Base-by-base conservation (phyloP, 2,113 vertebrate genomes). In the Tonatia bakeri region DNA sequence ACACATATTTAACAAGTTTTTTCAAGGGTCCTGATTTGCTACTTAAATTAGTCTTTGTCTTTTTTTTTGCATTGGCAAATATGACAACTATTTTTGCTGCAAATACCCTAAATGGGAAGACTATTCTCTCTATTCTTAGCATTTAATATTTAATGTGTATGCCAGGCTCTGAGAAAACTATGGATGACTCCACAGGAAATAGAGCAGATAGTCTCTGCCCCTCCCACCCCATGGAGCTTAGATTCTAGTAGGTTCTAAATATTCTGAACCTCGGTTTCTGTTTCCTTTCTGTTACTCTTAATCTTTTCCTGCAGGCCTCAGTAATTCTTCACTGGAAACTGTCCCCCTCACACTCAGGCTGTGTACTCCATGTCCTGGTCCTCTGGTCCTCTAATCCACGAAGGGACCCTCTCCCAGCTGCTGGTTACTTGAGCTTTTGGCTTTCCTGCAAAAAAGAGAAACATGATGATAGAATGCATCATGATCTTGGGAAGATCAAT, bases 81-180 rank as follows among this genome's bases (percentile, higher is more conserved):
- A 54, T 92, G 31, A 38, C 33, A 89, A 38, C 40, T 65, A 52
- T 50, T 97, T 82, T 6, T 40, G 10, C 10, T 93, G 33, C 10
- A 77, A 86, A 77, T 76, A 65, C 47, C 33, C 38, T 90, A 33
- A 86, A 69, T 28, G 47, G 1, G 20, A 76, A 92, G 40, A 19
- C 28, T 38, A 70, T 88, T 59, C 28, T 38, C 4, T 52, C 70
- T 81, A 5, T 31, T 64, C 2, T 59, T 65, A 73, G 26, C 13
- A 33, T 72, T 36, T 26, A 79, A 4, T 16, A 16, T 47, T 54
- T 22, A 16, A 52, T 0, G 3, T 43, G 22, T 59, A 31, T 84
- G 7, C 22, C 54, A 70, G 65, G 6, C 36, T 43, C 20, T 82
- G 67, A 6, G 20, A 52, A 17, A 52, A 4, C 26, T 26, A 17